Conservation (phyloP, 2,113 vertebrate genomes). For the Halichoeres trimaculatus region DNA sequence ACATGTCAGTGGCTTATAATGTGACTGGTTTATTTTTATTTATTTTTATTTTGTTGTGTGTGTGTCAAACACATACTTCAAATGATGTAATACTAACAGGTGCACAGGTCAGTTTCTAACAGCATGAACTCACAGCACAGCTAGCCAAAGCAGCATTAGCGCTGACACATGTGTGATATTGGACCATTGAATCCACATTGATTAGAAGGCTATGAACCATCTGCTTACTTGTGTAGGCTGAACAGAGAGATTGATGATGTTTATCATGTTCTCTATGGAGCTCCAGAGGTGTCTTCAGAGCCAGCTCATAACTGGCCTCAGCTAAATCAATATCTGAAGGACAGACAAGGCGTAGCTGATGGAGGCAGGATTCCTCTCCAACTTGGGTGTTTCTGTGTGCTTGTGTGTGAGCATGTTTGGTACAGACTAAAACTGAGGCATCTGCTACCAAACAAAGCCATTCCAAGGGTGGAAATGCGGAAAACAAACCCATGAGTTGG, state of each 20-base stretch:
- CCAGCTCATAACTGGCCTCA: constrained; percentile 68
- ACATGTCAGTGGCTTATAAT: too few relatives aligned
- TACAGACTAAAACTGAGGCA: constrained; percentile 68
- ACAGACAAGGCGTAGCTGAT: constrained; percentile 74
- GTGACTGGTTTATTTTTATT: too few relatives aligned
- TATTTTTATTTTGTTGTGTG: too few relatives aligned
- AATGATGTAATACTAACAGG: constrained; percentile 31
- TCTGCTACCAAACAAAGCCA: constrained; percentile 63
- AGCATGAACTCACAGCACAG: constrained; percentile 26
- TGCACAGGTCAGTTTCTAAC: constrained; percentile 38
- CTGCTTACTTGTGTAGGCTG: constrained; percentile 71
- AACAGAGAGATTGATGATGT: constrained; percentile 78
- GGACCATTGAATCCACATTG: constrained; percentile 62
- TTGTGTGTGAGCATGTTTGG: constrained; percentile 26
- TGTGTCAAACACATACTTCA: constrained; percentile 1
- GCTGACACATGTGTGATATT: constrained; percentile 53
- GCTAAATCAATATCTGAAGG: constrained; percentile 73
- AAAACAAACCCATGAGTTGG: constrained; percentile 69
- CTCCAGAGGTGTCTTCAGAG: constrained; percentile 68
- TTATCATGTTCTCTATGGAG: constrained; percentile 77
- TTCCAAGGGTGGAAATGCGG: constrained; percentile 72
- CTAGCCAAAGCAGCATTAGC: constrained; percentile 42
- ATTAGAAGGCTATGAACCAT: constrained; percentile 75
- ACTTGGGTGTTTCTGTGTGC: constrained; percentile 14
- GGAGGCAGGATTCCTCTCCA: constrained; percentile 58